Percentiles rank a stretch among this genome's conserved stretches.
These are phyloP conservation scores for Macropus fuliginosus DNA, from an alignment of 2,797 vertebrate genomes.

Conservation along the genomic window DNA sequence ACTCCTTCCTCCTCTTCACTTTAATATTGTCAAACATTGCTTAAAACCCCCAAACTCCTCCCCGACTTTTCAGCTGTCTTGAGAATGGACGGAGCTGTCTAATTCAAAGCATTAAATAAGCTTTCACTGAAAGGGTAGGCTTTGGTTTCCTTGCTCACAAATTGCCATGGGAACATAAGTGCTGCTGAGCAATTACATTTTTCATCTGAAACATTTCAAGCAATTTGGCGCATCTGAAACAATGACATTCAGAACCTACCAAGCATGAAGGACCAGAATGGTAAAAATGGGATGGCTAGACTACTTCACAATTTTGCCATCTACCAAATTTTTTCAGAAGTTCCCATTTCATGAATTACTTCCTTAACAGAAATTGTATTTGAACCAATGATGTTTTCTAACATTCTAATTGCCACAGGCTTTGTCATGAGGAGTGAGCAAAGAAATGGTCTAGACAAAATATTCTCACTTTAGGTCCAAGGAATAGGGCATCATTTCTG, in stretches of 20 bases:
- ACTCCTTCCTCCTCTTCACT: conserved; percentile 20
- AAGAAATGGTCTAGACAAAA: not conserved
- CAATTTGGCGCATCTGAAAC: conserved; percentile 56
- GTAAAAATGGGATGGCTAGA: conserved; percentile 3
- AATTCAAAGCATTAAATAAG: conserved; percentile 63
- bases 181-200: conserved; percentile 53
- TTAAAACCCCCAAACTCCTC: conserved; percentile 46
- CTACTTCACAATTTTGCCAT: conserved; percentile 26
- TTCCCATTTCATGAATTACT: conserved; percentile 20
- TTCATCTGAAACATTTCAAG: conserved; percentile 60
- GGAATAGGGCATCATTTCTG: not conserved
- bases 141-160: conserved; percentile 61
- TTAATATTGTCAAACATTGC: not conserved
- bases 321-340: conserved; percentile 20
- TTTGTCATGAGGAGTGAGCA: not conserved
- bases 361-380: conserved; percentile 9
- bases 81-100: conserved; percentile 42
- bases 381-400: conserved; percentile 30
- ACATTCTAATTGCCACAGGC: conserved; percentile 32
- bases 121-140: conserved; percentile 53
- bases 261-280: conserved; percentile 28
- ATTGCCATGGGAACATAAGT: conserved; percentile 63
- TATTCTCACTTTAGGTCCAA: not conserved
- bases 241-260: conserved; percentile 50
- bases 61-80: conserved; percentile 28